Conservation (phyloP, 2,113 vertebrate species). For the Pteruthius melanotis region DNA sequence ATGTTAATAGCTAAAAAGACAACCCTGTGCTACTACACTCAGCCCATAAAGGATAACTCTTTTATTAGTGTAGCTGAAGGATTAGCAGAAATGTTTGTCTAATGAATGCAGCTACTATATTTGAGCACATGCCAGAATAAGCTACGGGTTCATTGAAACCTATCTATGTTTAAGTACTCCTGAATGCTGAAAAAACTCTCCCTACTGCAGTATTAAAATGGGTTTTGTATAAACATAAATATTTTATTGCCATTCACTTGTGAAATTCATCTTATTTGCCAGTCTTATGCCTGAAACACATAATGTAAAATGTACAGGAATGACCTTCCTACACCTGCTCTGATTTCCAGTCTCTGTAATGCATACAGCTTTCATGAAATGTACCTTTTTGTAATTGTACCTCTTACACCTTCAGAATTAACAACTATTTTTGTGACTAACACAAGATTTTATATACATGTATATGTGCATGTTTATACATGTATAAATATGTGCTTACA, state of each 20-base stretch:
- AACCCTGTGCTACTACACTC: constrained; percentile 22
- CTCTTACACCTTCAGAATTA: background rate
- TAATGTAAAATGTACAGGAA: background rate
- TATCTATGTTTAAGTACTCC: constrained; percentile 71
- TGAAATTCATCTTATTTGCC: background rate
- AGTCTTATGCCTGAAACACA: background rate
- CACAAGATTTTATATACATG: background rate
- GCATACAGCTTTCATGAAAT: background rate
- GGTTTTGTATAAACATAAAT: background rate
- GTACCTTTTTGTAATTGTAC: background rate
- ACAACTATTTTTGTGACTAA: background rate
- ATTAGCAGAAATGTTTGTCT: constrained; percentile 70
- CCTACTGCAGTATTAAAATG: background rate
- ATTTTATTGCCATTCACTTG: background rate
- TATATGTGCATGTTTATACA: background rate
- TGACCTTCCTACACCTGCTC: background rate
- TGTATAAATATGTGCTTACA: background rate
- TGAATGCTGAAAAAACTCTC: constrained; percentile 31
- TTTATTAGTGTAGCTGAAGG: constrained; percentile 66
- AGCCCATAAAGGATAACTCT: constrained; percentile 49
- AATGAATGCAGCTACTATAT: constrained; percentile 76
- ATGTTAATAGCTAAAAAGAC: constrained; percentile 47
- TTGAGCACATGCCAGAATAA: constrained; percentile 68
- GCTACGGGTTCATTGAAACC: constrained; percentile 62
- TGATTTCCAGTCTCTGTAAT: background rate